These are phyloP conservation scores for Edolisoma coerulescens DNA, from an alignment of 2,113 vertebrate genomes.

Conservation along the genomic window DNA sequence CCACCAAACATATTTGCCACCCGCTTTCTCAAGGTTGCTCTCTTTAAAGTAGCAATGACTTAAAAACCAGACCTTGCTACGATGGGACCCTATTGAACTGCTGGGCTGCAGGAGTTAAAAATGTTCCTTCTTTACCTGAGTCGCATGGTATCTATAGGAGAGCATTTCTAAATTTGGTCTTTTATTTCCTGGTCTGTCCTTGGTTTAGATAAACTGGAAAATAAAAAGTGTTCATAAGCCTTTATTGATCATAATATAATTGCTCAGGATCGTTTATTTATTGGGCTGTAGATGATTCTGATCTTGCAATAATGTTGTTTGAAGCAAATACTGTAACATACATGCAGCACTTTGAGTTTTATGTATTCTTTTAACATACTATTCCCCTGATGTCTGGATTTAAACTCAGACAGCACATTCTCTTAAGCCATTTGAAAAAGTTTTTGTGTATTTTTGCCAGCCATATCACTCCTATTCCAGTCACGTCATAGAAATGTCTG, in stretches of 20 bases:
- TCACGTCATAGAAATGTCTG: not conserved
- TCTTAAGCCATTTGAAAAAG: not conserved
- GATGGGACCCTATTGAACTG: not conserved
- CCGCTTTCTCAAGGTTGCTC: not conserved
- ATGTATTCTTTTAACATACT: not conserved
- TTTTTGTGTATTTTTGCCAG: not conserved
- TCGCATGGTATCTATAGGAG: not conserved
- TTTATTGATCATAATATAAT: not conserved
- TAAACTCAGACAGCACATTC: not conserved
- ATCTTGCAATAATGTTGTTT: not conserved
- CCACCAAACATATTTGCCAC: accelerated
- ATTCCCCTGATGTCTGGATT: not conserved
- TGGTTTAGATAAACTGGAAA: not conserved
- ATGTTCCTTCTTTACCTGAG: not conserved
- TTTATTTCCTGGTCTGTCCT: not conserved
- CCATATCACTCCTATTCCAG: not conserved
- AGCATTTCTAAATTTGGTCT: not conserved
- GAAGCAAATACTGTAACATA: not conserved
- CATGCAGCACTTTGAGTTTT: not conserved
- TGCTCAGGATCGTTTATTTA: not conserved
- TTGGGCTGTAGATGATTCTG: not conserved
- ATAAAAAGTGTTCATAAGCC: not conserved
- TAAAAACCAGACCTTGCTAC: not conserved
- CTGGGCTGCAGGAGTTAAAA: not conserved
- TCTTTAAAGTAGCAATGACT: not conserved